A percentile compares a stretch with the other conserved stretches of the same genome.
These are phyloP conservation scores for Geopemphigus sp. DNA, from an alignment of 1,140 invertebrate genomes.

Conservation along the genomic window DNA sequence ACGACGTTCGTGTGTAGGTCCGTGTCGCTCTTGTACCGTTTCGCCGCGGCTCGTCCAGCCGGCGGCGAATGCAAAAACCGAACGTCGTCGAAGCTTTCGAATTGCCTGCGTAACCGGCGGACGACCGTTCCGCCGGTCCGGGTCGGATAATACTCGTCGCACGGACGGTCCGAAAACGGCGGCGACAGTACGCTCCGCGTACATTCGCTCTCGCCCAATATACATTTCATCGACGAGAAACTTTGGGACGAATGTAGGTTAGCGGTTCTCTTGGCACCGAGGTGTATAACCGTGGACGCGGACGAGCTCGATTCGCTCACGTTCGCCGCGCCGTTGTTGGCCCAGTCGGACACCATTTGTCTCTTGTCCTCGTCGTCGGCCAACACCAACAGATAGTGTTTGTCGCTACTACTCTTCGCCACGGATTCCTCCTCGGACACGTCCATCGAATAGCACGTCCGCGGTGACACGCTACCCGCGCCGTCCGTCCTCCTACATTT, in stretches of 20 bases:
- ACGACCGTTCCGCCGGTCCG: constrained; percentile 77
- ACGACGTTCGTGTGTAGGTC: constrained; percentile 61
- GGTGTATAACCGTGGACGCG: constrained; percentile 54
- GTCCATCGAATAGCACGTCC: constrained; percentile 61
- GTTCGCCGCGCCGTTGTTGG: constrained; percentile 50
- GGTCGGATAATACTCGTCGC: constrained; percentile 62
- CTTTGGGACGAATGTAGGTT: constrained; percentile 58
- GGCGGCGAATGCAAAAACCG: constrained; percentile 23
- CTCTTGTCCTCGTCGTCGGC: constrained; percentile 53
- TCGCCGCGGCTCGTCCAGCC: constrained; percentile 54
- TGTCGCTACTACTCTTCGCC: constrained; percentile 55
- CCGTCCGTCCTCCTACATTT: constrained; percentile 56
- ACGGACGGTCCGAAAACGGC: constrained; percentile 40
- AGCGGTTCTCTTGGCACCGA: constrained; percentile 51
- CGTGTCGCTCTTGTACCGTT: constrained; percentile 72
- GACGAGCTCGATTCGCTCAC: constrained; percentile 53
- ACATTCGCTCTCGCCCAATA: constrained; percentile 69
- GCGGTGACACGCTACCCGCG: constrained; percentile 56
- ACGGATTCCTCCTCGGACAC: constrained; percentile 56
- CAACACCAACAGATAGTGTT: constrained; percentile 59
- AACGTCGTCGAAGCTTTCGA: constrained; percentile 65
- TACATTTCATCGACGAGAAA: constrained; percentile 71
- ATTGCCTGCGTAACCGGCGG: constrained; percentile 67
- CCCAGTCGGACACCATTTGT: constrained; percentile 31
- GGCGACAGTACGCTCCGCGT: constrained; percentile 49